phyloP scores from a whole-genome alignment of 2,113 vertebrate species.

The Crotophaga sulcirostris region DNA sequence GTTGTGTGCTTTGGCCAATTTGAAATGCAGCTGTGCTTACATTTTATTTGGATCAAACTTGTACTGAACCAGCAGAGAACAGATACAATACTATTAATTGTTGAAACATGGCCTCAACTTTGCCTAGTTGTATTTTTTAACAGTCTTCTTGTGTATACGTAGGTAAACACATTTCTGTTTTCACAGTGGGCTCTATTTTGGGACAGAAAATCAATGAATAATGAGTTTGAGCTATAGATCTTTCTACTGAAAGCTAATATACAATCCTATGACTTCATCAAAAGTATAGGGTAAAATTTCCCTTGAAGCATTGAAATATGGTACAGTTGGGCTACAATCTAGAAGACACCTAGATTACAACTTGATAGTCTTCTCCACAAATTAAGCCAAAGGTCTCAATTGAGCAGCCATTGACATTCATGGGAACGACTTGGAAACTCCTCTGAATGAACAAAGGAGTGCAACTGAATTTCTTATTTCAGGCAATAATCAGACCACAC shows the following conservation, averaged over 20 bases:
- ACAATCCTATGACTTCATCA: not conserved
- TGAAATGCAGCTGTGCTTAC: not conserved
- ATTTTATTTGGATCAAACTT: conserved; percentile 2
- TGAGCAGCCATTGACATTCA: not conserved
- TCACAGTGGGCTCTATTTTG: not conserved
- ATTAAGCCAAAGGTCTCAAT: not conserved
- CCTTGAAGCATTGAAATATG: not conserved
- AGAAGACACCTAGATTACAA: not conserved
- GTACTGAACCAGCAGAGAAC: not conserved
- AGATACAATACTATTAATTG: not conserved
- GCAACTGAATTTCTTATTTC: not conserved
- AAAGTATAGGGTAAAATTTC: not conserved
- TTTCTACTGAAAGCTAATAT: not conserved
- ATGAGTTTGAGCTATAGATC: not conserved
- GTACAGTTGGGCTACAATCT: not conserved
- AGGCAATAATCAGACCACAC: not conserved
- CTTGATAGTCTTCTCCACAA: not conserved
- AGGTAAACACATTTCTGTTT: not conserved
- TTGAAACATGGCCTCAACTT: not conserved
- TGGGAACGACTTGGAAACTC: not conserved
- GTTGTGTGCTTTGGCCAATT: not conserved
- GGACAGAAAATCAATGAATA: not conserved
- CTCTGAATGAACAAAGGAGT: not conserved
- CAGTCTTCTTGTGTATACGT: not conserved
- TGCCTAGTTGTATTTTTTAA: not conserved